Base-by-base conservation (phyloP, 2,113 vertebrate genomes). In the Xiphophorus couchianus region DNA sequence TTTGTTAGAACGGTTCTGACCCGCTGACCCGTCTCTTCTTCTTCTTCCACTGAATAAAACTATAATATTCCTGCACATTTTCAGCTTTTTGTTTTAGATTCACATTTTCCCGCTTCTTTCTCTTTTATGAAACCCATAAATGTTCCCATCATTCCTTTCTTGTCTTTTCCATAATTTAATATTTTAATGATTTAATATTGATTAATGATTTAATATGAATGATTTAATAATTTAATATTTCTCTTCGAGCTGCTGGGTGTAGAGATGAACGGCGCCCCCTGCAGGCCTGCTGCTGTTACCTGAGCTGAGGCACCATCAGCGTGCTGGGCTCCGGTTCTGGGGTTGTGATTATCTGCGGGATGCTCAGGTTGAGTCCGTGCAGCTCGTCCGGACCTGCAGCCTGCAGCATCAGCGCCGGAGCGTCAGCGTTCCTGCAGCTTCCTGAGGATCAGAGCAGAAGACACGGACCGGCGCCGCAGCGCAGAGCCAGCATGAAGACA, bases 321-420 rank as follows among this genome's bases (percentile, higher is more conserved):
- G 30, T 12, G 10, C 30, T 29, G 3, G 66, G 7, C 12, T 85
- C 74, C 1, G 82, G 73, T 30, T 88, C 85, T 33, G 84, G 66
- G 0, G 85, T 88, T 0, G 85, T 91, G 68, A 93, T 64, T 5
- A 94, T 93, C 29, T 79, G 28, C 0, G 94, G 93, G 66, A 93
- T 54, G 75, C 62, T 84, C 25, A 75, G 39, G 39, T 25, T 54
- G 61, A 48, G 78, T 67, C 42, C 35, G 12, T 19, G 62, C 17
- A 10, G 69, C 37, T 29, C 69, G 10, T 81, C 69, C 25, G 29
- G 44, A 17, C 86, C 81, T 14, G 84, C 54, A 22, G 74, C 60
- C 19, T 92, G 82, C 28, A 89, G 76, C 48, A 28, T 84, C 73
- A 88, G 71, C 13, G 11, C 12, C 5, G 72, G 61, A 28, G 76